A percentile compares a stretch with the other conserved stretches of the same genome.
phyloP scores from a whole-genome alignment of 23 tunicate genomes.

The Ascidia mentula region DNA sequence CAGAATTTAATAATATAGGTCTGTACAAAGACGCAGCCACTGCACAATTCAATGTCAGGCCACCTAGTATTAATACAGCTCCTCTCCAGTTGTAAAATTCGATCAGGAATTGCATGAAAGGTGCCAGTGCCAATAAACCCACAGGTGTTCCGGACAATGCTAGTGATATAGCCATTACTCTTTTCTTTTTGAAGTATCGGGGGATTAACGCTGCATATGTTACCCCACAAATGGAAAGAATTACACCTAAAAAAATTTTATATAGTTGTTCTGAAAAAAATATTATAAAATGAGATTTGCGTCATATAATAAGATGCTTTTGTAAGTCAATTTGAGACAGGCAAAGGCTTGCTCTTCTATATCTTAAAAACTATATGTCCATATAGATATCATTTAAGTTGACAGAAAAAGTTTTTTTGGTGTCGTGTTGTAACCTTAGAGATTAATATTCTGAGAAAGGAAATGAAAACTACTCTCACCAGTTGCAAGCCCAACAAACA shows the following conservation, averaged over 20 bases:
- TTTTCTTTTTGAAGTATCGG: constrained; percentile 23
- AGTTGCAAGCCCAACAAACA: not conserved
- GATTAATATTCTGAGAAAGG: no score
- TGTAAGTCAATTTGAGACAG: no score
- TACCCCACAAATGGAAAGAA: not conserved
- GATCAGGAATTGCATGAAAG: constrained; percentile 16
- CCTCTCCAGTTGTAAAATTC: constrained; percentile 30
- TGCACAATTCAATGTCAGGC: constrained; percentile 18
- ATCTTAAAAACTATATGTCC: no score
- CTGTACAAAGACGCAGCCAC: constrained; percentile 29
- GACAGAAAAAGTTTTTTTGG: no score
- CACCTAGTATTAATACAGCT: constrained; percentile 25
- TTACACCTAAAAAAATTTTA: not conserved
- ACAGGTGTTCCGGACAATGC: constrained; percentile 2
- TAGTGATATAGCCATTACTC: constrained; percentile 15
- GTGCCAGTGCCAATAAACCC: constrained; percentile 24
- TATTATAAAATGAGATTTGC: no score
- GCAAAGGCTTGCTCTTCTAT: no score
- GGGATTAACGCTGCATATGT: not conserved
- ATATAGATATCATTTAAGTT: no score
- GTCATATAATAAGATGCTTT: no score
- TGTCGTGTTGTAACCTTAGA: no score
- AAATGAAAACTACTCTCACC: no score
- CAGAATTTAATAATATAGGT: constrained; percentile 20
- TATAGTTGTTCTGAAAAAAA: no score